Percentiles rank a stretch among this genome's conserved stretches.
Conservation (phyloP, 2,888 invertebrate species). For the Parelbella ahira region DNA sequence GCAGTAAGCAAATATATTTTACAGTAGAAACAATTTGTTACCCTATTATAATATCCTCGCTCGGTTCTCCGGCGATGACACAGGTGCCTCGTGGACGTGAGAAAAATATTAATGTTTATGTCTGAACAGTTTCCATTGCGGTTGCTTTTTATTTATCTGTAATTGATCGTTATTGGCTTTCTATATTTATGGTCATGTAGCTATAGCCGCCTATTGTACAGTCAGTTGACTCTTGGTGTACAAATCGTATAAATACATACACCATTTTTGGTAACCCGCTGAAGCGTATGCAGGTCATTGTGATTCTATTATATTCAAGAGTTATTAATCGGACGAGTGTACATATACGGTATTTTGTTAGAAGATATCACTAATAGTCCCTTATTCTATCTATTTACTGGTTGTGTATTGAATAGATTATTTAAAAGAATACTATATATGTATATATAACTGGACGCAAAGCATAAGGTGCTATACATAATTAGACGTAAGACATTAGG, state of each 20-base stretch:
- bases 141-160: constrained; percentile 35
- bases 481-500: too few species aligned
- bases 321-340: too few species aligned
- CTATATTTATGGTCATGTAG: constrained; percentile 28
- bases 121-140: constrained; percentile 35
- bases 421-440: too few species aligned
- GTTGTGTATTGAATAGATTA: too few species aligned
- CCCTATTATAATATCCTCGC: too few species aligned
- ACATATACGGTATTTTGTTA: too few species aligned
- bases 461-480: too few species aligned
- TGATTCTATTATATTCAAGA: neutral
- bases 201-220: constrained; percentile 9
- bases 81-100: constrained; percentile 30
- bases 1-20: neutral
- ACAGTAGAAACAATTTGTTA: too few species aligned
- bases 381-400: too few species aligned
- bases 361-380: too few species aligned
- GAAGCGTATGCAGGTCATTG: constrained; percentile 2
- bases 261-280: constrained; percentile 9
- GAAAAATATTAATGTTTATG: constrained; percentile 37
- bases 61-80: neutral
- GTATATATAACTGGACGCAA: too few species aligned
- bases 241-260: constrained; percentile 8
- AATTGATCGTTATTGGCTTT: constrained; percentile 33
- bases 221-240: constrained; percentile 2